Conservation (phyloP, 2,888 invertebrate species). For the Bhutanitis thaidina region DNA sequence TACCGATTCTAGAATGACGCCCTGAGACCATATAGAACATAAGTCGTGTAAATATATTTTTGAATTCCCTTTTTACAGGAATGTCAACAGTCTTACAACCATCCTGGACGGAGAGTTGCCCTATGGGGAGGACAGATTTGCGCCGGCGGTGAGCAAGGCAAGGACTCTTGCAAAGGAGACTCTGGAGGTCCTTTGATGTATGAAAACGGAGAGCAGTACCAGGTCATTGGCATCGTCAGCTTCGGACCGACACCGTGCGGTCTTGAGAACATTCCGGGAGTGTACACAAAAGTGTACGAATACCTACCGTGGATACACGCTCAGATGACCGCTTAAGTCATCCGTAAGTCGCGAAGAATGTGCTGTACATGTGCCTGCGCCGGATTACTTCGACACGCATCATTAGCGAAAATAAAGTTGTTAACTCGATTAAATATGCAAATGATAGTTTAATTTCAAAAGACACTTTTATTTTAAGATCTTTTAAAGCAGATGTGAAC, state of each 20-base stretch:
- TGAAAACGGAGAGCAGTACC: conserved; percentile 38
- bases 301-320: conserved; percentile 80
- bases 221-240: conserved; percentile 79
- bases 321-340: conserved; percentile 41
- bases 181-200: conserved; percentile 83
- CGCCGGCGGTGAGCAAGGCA: conserved; percentile 78
- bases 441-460: no score
- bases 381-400: neutral
- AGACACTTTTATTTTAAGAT: no score
- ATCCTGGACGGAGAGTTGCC: conserved; percentile 25
- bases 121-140: conserved; percentile 64
- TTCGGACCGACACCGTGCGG: conserved; percentile 83
- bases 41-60: no score
- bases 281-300: conserved; percentile 80
- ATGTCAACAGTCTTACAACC: conserved; percentile 37
- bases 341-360: neutral
- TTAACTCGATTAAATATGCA: no score
- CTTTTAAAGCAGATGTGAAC: no score
- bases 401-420: no score
- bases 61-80: conserved; percentile 26
- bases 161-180: conserved; percentile 82
- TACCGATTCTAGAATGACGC: no score
- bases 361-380: neutral
- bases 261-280: conserved; percentile 78
- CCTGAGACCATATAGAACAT: no score